Evolutionary conservation across 2,113 vertebrate genomes (phyloP), one percentile per base, ranked within the genome.

Genomic region (Sterna hirundo): DNA sequence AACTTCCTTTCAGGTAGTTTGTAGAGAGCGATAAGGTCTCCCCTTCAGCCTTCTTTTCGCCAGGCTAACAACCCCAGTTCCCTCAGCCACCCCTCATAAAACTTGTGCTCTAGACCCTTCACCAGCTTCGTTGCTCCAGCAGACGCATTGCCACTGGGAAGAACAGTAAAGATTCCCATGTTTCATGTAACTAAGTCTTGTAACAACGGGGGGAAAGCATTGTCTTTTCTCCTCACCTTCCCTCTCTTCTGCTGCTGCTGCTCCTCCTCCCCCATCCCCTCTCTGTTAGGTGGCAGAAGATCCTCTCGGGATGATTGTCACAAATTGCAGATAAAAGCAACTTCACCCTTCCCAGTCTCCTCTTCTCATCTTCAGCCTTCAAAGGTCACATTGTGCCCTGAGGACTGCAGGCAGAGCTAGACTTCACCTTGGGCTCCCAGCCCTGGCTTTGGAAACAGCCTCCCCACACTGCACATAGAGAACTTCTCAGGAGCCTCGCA

Each of bases 41-140:
- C 36, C 42, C 46, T 15, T 51, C 3, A 87, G 17, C 12, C 44
- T 64, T 13, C 69, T 69, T 20, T 66, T 34, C 71, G 40, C 16
- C 46, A 61, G n/a, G 4, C 15, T 46, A 38, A 44, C 4, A 70
- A 10, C 5, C 19, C 20, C 55, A 54, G 38, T 38, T 75, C 22
- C 51, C 46, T 65, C 78, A 61, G 40, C 15, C 2, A 2, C 14
- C 85, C 18, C 42, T 52, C 1, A 0, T 4, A 47, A 34, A 47
- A 84, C 6, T 40, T 42, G 23, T 51, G 3, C 68, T 57, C 40
- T 2, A 72, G 49, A 26, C 16, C 20, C 30, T 57, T 88, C 42
- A 9, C 10, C 42, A 65, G 32, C 11, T 58, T 23, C 4, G 0
- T 6, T 27, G 23, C 52, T 82, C 30, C 46, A 54, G 27, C 13